Evolutionary conservation across 1,140 invertebrate species (phyloP).

Genomic region (Procambarus virginalis): DNA sequence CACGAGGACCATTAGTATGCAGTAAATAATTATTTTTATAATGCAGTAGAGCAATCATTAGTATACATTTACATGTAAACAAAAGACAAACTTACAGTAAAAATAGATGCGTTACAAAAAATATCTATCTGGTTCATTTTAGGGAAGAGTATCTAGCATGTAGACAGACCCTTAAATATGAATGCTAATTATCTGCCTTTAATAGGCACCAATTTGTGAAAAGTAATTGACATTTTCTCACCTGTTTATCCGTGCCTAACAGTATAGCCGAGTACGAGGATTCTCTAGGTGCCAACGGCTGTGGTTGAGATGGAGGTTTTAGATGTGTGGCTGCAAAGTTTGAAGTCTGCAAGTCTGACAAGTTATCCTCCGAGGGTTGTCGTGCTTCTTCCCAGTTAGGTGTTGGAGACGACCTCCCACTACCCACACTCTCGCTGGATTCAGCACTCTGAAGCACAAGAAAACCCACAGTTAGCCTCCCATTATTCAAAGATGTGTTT

Average conservation of each 20-base stretch:
- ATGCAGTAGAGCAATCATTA: too few relatives aligned
- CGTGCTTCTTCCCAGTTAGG: conserved; percentile 45
- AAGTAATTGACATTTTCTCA: not conserved
- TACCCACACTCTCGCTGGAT: conserved; percentile 30
- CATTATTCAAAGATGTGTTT: not conserved
- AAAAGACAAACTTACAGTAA: too few relatives aligned
- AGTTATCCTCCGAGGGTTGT: conserved; percentile 2
- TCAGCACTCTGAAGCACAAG: conserved; percentile 14
- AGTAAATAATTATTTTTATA: too few relatives aligned
- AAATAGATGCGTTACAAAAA: too few relatives aligned
- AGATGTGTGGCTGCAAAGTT: conserved; percentile 12
- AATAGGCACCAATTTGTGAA: too few relatives aligned
- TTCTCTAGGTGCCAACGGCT: conserved; percentile 59
- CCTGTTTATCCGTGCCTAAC: conserved; percentile 59
- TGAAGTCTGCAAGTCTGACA: not conserved
- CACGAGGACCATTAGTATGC: too few relatives aligned
- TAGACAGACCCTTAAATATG: too few relatives aligned
- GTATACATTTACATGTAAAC: too few relatives aligned
- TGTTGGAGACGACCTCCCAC: conserved; percentile 30
- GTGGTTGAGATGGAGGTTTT: conserved; percentile 36
- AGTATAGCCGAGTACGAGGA: conserved; percentile 61
- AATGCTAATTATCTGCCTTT: too few relatives aligned
- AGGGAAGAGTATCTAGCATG: too few relatives aligned
- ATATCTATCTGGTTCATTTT: too few relatives aligned
- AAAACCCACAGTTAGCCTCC: not conserved